Evolutionary conservation across 2,797 vertebrate genomes (phyloP).

Genomic region (Avahi laniger): DNA sequence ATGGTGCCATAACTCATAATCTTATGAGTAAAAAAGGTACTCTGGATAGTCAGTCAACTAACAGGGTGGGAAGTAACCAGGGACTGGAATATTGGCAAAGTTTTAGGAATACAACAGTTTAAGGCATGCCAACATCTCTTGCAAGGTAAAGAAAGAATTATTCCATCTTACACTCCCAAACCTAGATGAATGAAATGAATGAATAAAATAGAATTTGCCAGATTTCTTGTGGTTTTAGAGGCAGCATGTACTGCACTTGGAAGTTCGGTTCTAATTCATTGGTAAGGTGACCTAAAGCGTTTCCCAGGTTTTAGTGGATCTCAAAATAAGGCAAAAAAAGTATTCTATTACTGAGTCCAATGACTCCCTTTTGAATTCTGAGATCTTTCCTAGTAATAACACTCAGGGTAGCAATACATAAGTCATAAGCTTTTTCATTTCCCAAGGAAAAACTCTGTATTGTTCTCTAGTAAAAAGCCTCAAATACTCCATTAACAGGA

Average conservation of each 20-base stretch:
- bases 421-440: neutral
- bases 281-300: neutral
- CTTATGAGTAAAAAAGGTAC: neutral
- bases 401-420: neutral
- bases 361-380: neutral
- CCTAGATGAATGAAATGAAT: neutral
- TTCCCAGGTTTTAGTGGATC: neutral
- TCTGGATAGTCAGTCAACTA: neutral
- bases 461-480: neutral
- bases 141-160: neutral
- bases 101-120: neutral
- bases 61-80: neutral
- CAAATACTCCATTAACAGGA: neutral
- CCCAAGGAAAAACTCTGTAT: neutral
- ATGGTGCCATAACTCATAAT: neutral
- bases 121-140: neutral
- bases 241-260: neutral
- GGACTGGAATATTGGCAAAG: neutral
- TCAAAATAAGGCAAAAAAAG: neutral
- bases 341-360: neutral
- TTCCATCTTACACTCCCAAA: neutral
- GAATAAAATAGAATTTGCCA: neutral
- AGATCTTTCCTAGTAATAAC: neutral
- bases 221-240: neutral
- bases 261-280: neutral